These are phyloP conservation scores for Odiellus spinosus DNA, from an alignment of 2,888 invertebrate species.

Conservation along the genomic window DNA sequence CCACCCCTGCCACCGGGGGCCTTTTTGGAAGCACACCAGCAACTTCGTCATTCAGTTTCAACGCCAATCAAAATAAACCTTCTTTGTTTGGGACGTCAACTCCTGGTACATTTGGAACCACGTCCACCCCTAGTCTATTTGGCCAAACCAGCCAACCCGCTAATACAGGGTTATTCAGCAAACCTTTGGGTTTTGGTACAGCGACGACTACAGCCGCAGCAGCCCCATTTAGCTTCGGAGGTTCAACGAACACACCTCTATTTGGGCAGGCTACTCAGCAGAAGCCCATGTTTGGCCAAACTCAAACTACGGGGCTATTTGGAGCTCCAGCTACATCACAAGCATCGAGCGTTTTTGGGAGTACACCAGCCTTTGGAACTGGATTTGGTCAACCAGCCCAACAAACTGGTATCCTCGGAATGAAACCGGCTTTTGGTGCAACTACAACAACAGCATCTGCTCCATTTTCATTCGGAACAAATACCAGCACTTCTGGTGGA, in stretches of 20 bases:
- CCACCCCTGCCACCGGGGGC: slow-evolving; percentile 16
- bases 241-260: slow-evolving; percentile 29
- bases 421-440: slow-evolving; percentile 25
- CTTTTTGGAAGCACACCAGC: slow-evolving; percentile 11
- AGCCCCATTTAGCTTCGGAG: slow-evolving; percentile 14
- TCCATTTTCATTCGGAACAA: slow-evolving; percentile 15
- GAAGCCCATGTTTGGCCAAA: slow-evolving; percentile 16
- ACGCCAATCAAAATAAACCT: slow-evolving; percentile 37
- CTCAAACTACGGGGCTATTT: slow-evolving; percentile 10
- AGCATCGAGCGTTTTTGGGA: slow-evolving; percentile 11
- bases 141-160: slow-evolving; percentile 39
- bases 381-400: slow-evolving; percentile 18
- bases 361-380: slow-evolving; percentile 7
- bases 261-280: slow-evolving; percentile 45
- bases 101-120: slow-evolving; percentile 36
- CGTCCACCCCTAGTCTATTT: slow-evolving; percentile 38
- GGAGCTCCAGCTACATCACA: slow-evolving; percentile 15
- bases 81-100: slow-evolving; percentile 34
- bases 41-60: slow-evolving; percentile 20
- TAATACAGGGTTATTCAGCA: slow-evolving; percentile 20
- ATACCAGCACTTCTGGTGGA: slow-evolving; percentile 9
- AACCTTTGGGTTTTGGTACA: slow-evolving; percentile 21
- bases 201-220: slow-evolving; percentile 12
- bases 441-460: slow-evolving; percentile 13
- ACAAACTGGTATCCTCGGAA: slow-evolving; percentile 24